Conservation (phyloP, 92 coral and sea anemone genomes). For the Heteractis magnifica region DNA sequence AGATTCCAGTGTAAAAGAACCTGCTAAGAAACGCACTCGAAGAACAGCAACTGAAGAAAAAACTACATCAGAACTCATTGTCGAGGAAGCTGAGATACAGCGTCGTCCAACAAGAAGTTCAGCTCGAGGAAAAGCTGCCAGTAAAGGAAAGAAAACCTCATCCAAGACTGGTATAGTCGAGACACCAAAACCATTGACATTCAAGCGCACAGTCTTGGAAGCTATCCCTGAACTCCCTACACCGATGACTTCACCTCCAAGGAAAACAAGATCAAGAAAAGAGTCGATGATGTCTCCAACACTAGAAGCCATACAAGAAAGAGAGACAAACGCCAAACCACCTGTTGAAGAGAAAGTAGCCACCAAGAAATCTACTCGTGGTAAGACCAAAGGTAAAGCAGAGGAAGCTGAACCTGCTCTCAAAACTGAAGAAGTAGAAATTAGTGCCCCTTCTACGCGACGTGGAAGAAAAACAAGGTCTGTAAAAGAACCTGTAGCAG, state of each 20-base stretch:
- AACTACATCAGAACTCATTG: conserved; percentile 5
- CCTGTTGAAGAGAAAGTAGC: conserved; percentile 9
- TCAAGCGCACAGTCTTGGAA: conserved; percentile 75
- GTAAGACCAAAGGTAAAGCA: conserved; percentile 24
- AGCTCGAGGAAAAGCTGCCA: neutral
- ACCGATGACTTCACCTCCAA: conserved; percentile 55
- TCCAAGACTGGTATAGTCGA: conserved; percentile 52
- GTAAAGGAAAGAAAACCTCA: conserved; percentile 41
- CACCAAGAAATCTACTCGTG: conserved; percentile 29
- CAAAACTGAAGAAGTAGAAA: conserved; percentile 6
- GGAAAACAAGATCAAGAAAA: conserved; percentile 22
- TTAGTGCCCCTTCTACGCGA: conserved; percentile 18
- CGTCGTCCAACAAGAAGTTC: conserved; percentile 31
- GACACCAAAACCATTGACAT: conserved; percentile 78
- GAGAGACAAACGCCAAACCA: neutral
- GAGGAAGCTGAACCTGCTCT: neutral
- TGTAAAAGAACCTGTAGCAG: conserved; percentile 9
- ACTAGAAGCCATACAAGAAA: conserved; percentile 31
- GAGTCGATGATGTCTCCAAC: conserved; percentile 38
- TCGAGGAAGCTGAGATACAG: conserved; percentile 13
- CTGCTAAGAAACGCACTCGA: conserved; percentile 67
- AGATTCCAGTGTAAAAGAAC: conserved; percentile 43
- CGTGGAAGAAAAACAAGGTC: conserved; percentile 24
- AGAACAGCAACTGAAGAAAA: conserved; percentile 21
- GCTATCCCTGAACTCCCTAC: conserved; percentile 79